Conservation (phyloP, 2,113 vertebrate species). For the Ptychochromis oligacanthus region DNA sequence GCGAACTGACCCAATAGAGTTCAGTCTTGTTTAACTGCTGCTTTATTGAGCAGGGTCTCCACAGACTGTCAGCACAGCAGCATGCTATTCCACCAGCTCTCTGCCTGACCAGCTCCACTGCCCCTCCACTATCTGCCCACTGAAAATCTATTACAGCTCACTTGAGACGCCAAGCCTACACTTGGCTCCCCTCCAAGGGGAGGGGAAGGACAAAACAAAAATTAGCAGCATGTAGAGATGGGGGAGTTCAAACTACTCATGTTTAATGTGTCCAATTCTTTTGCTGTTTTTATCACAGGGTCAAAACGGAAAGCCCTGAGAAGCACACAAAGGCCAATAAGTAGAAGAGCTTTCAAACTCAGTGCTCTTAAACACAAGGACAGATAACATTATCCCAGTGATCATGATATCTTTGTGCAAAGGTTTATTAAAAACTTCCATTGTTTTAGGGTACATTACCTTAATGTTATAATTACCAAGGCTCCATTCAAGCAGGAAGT, state of each 20-base stretch:
- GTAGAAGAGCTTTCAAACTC: constrained; percentile 1
- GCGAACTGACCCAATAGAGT: constrained; percentile 64
- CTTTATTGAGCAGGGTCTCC: constrained; percentile 74
- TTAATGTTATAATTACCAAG: constrained; percentile 17
- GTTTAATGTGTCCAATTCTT: constrained; percentile 32
- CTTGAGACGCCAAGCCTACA: constrained; percentile 53
- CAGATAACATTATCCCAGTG: constrained; percentile 67
- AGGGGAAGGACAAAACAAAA: constrained; percentile 49
- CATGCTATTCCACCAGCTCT: constrained; percentile 49
- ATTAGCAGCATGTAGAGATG: constrained; percentile 38
- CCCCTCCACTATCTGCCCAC: constrained; percentile 59
- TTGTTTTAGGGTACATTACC: constrained; percentile 51
- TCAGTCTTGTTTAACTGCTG: constrained; percentile 70
- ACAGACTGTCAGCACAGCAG: constrained; percentile 63
- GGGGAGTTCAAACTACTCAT: constrained; percentile 24
- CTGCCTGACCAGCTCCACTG: constrained; percentile 49
- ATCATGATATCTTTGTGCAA: constrained; percentile 15
- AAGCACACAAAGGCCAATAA: constrained; percentile 30
- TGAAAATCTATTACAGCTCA: constrained; percentile 67
- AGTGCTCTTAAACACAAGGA: constrained; percentile 58
- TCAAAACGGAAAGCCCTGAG: constrained; percentile 47
- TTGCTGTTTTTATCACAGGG: constrained; percentile 56
- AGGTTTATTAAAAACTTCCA: constrained; percentile 54
- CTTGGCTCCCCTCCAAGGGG: constrained; percentile 61
- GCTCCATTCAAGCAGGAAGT: constrained; percentile 49